Base-by-base conservation (phyloP, 2,888 invertebrate genomes). In the Chaetogeoica ovagalla region DNA sequence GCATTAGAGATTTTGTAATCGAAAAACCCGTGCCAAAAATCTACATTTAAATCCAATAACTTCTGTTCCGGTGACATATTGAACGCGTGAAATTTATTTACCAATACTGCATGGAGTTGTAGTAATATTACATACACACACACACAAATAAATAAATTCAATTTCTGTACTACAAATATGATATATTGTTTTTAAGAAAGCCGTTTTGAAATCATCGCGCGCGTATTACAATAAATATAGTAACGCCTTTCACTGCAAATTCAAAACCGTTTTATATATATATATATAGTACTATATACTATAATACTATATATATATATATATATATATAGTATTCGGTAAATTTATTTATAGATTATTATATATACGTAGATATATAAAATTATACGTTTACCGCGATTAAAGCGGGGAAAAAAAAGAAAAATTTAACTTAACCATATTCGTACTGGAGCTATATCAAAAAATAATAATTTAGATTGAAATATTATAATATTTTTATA, bases 1-100 rank as follows among this genome's bases (percentile, higher is more conserved):
- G 55, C 37, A 8, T 30, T 7, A 39, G 57, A 39, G 21, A 65
- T 65, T 37, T 65, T 19, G 21, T 65, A 74, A 74, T 74, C 74
- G 7, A 65, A 74, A n/a, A 65, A 65, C 74, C 39, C 19, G 74
- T 74, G 74, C 74, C 65, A 74, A 74, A 65, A 65, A 65, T 74
- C 65, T 65, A 57, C 21, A 74, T 74, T 74, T 55, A 21, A 65
- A 65, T 37, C 11, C 43, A 63, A 73, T 52, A 11, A 52, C 52
- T 73, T 63, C 30, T 63, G 63, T 52, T 73, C 62, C 52, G 63
- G 73, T 52, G 63, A 52, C 73, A 63, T 73, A 63, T 52, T 21
- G 63, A 52, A 52, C 63, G 21, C 60, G 30, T 48, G 19, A 72
- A 72, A 60, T 72, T 72, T 72, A 72, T 72, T 60, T 60, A 60